phyloP scores from a whole-genome alignment of 1,140 invertebrate genomes.

The Cyrtorhinus lividipennis region DNA sequence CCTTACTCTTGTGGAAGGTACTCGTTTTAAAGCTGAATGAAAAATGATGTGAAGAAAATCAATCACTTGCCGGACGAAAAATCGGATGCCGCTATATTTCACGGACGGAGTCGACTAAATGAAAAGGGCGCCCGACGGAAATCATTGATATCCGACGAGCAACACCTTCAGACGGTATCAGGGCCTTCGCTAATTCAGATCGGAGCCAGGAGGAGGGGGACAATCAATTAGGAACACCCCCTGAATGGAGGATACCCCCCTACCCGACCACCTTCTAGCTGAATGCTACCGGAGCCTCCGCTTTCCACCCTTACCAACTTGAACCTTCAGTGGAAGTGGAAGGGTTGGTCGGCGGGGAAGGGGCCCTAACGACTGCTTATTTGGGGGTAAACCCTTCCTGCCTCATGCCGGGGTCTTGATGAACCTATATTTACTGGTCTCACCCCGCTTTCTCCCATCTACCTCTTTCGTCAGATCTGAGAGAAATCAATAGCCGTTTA shows the following conservation, averaged over 20 bases:
- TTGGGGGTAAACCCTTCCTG: slow-evolving; percentile 15
- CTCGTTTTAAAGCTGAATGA: too few species aligned
- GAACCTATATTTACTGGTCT: slow-evolving; percentile 2
- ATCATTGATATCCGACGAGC: not conserved
- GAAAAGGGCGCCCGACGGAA: too few species aligned
- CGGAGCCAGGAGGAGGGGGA: slow-evolving; percentile 11
- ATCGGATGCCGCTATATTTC: too few species aligned
- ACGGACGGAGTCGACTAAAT: too few species aligned
- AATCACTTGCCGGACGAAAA: too few species aligned
- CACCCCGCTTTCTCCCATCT: slow-evolving; percentile 2
- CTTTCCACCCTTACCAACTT: too few species aligned
- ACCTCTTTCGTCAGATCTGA: slow-evolving; percentile 10
- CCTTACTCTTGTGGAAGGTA: too few species aligned
- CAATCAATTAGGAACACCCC: slow-evolving; percentile 16
- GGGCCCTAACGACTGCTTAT: slow-evolving; percentile 20
- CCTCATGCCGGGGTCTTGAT: not conserved
- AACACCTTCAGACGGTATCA: not conserved
- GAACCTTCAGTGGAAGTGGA: slow-evolving; percentile 22
- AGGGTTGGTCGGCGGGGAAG: slow-evolving; percentile 21
- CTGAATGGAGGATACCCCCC: slow-evolving; percentile 20
- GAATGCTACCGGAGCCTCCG: not conserved
- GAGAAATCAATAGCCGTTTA: not conserved
- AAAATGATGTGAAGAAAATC: too few species aligned
- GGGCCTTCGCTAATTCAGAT: not conserved
- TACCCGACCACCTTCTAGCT: slow-evolving; percentile 15